Percentiles rank a stretch among this genome's conserved stretches.
These are phyloP conservation scores for Operophtera brumata DNA, from an alignment of 2,888 invertebrate genomes.

Conservation along the genomic window DNA sequence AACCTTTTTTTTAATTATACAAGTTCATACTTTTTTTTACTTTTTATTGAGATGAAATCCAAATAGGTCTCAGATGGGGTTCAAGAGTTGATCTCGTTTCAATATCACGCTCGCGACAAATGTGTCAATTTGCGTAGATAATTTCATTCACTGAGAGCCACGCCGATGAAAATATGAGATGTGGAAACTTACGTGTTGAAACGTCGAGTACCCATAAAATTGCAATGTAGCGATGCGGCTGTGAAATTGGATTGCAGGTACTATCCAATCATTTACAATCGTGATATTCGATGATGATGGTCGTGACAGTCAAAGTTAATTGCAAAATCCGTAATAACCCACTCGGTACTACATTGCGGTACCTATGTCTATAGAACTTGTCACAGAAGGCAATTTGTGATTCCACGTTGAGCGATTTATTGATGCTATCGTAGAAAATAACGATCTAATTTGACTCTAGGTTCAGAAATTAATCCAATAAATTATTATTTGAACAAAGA, in stretches of 20 bases:
- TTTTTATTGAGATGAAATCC: no score
- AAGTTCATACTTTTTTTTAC: no score
- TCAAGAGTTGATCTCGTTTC: constrained; percentile 11
- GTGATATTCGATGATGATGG: constrained; percentile 66
- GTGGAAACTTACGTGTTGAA: constrained; percentile 58
- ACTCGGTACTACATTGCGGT: constrained; percentile 1
- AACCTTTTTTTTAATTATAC: no score
- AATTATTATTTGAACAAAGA: background rate
- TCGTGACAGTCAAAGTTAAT: constrained; percentile 53
- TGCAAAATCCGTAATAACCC: constrained; percentile 23
- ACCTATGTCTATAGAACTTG: background rate
- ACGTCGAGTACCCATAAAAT: constrained; percentile 57
- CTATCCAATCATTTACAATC: constrained; percentile 65
- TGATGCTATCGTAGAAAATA: background rate
- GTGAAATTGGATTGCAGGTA: constrained; percentile 69
- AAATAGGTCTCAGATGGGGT: constrained; percentile 20
- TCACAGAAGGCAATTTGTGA: constrained; percentile 7
- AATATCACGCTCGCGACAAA: constrained; percentile 36
- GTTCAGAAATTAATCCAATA: background rate
- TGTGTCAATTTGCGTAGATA: constrained; percentile 44
- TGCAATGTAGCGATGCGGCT: constrained; percentile 64
- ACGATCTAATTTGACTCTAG: background rate
- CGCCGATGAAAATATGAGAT: constrained; percentile 54
- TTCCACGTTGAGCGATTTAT: background rate
- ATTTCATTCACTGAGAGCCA: constrained; percentile 51